These are phyloP conservation scores for Acanthochromis polyacanthus DNA, from an alignment of 2,113 vertebrate species.

Conservation along the genomic window DNA sequence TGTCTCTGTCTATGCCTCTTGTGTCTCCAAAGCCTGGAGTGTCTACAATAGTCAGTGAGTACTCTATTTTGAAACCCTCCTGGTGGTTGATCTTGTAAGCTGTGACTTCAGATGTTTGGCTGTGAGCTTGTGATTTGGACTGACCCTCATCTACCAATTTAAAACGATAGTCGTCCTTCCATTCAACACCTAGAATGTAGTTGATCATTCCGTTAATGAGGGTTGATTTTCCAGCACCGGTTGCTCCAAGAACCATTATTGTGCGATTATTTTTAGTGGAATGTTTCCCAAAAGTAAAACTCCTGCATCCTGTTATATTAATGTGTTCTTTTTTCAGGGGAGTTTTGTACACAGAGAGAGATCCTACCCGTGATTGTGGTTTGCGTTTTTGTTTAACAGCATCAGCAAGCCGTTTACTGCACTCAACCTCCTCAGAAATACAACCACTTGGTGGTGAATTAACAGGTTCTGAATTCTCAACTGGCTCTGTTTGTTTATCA, in stretches of 20 bases:
- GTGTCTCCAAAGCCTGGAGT: slow-evolving; percentile 79
- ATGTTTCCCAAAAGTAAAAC: slow-evolving; percentile 32
- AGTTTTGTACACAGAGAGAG: slow-evolving; percentile 1
- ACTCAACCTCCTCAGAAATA: no score
- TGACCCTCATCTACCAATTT: slow-evolving; percentile 29
- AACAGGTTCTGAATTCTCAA: no score
- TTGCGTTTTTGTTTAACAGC: slow-evolving; percentile 11
- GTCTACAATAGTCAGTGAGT: slow-evolving; percentile 76
- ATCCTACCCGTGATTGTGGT: rapidly evolving
- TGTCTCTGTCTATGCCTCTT: slow-evolving; percentile 57
- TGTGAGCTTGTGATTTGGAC: slow-evolving; percentile 45
- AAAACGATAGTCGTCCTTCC: background rate
- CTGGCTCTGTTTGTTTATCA: no score
- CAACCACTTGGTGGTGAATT: no score
- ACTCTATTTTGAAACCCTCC: slow-evolving; percentile 45
- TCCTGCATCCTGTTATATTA: slow-evolving; percentile 24
- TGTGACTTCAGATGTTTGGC: slow-evolving; percentile 72
- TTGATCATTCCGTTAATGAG: slow-evolving; percentile 42
- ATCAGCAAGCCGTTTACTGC: background rate
- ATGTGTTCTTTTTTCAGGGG: background rate
- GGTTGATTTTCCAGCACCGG: slow-evolving; percentile 20
- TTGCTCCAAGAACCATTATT: slow-evolving; percentile 43
- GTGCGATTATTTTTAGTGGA: background rate
- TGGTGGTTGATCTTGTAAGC: slow-evolving; percentile 68
- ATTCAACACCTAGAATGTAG: slow-evolving; percentile 57